A percentile compares a stretch with the other conserved stretches of the same genome.
Conservation (phyloP, 2,888 invertebrate species). For the Noctuana brunneofusca region DNA sequence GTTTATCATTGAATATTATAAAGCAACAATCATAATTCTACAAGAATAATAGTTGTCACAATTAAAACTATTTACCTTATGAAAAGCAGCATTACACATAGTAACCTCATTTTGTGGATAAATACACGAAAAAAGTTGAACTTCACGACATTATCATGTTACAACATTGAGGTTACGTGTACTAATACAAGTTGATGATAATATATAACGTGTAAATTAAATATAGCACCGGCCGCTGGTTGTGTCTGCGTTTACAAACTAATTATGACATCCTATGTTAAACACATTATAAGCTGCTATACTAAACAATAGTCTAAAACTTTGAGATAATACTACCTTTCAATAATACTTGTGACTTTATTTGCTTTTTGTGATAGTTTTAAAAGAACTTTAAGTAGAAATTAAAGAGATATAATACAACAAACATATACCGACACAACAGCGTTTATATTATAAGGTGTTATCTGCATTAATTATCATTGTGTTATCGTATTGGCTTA, state of each 20-base stretch:
- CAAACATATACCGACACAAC: neutral
- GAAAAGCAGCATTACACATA: neutral
- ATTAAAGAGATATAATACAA: neutral
- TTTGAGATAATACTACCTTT: neutral
- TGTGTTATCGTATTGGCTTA: neutral
- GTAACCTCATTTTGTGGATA: neutral
- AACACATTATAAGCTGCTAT: neutral
- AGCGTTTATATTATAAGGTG: neutral
- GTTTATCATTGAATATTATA: no score
- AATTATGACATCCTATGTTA: neutral
- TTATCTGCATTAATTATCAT: slow-evolving; percentile 3
- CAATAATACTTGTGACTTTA: neutral
- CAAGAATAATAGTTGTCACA: no score
- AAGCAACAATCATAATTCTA: no score
- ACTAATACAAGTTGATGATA: neutral
- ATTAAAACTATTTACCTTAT: neutral
- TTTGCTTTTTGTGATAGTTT: neutral
- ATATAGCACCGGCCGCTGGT: neutral
- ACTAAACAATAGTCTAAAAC: neutral
- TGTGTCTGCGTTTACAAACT: neutral
- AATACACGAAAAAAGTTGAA: neutral
- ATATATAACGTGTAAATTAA: neutral
- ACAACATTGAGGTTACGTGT: neutral
- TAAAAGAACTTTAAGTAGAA: neutral
- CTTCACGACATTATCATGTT: neutral